Evolutionary conservation across 2,888 invertebrate genomes (phyloP).

Genomic region (Drosophila multiciliata): DNA sequence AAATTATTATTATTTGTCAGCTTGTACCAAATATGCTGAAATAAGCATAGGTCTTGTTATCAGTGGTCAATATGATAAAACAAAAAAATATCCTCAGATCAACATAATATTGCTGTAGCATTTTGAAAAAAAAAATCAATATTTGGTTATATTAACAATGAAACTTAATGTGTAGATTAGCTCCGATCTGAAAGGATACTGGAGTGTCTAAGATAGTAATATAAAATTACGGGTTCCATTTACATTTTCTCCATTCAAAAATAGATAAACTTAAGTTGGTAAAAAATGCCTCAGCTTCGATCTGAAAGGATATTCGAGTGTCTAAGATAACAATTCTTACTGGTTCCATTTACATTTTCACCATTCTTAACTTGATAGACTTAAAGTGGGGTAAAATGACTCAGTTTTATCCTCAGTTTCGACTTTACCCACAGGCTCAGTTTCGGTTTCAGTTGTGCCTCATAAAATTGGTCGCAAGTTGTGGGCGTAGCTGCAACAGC

Average conservation of each 20-base stretch:
- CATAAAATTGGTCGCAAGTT: constrained; percentile 65
- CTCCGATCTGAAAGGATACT: neutral
- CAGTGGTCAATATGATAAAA: neutral
- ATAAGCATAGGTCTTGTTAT: too few species aligned
- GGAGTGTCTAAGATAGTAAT: neutral
- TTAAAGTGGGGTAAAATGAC: constrained; percentile 49
- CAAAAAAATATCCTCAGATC: too few species aligned
- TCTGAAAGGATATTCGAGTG: neutral
- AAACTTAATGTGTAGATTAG: too few species aligned
- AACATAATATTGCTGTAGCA: neutral
- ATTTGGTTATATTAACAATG: neutral
- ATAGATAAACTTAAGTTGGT: constrained; percentile 39
- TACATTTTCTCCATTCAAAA: constrained; percentile 8
- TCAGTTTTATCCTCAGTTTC: constrained; percentile 4
- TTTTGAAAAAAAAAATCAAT: neutral
- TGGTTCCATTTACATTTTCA: constrained; percentile 5
- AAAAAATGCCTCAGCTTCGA: constrained; percentile 32
- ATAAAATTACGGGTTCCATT: too few species aligned
- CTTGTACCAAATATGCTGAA: neutral
- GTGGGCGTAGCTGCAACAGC: constrained; percentile 58
- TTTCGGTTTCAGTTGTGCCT: constrained; percentile 14
- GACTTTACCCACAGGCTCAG: constrained; percentile 4
- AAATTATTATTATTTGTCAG: neutral
- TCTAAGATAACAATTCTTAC: neutral
- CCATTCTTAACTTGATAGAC: constrained; percentile 2